These are phyloP conservation scores for Diadromus collaris DNA, from an alignment of 2,888 invertebrate species.

Conservation along the genomic window DNA sequence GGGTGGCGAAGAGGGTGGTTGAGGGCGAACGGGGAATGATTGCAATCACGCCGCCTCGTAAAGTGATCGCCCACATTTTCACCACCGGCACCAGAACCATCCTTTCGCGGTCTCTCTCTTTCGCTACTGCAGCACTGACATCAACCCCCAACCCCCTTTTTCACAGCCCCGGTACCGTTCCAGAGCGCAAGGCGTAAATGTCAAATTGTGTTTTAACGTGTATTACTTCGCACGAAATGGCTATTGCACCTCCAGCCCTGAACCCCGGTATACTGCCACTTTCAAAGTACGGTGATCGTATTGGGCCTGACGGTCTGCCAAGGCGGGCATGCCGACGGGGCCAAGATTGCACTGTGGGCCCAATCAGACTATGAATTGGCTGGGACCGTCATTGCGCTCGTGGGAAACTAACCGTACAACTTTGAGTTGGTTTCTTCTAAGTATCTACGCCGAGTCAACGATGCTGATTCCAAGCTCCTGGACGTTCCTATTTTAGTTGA, in stretches of 20 bases:
- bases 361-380: too few relatives aligned
- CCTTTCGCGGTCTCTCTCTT: conserved; percentile 32
- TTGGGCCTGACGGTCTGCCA: too few relatives aligned
- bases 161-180: conserved; percentile 23
- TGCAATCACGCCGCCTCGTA: conserved; percentile 72
- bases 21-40: conserved; percentile 63
- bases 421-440: too few relatives aligned
- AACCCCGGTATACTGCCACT: conserved; percentile 4
- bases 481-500: too few relatives aligned
- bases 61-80: conserved; percentile 68
- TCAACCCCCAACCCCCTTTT: conserved; percentile 9
- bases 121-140: conserved; percentile 30
- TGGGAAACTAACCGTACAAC: too few relatives aligned
- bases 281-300: not conserved
- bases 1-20: conserved; percentile 54
- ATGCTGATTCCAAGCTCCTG: too few relatives aligned
- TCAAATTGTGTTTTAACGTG: conserved; percentile 60
- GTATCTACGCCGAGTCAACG: too few relatives aligned
- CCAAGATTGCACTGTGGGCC: too few relatives aligned
- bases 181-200: conserved; percentile 52
- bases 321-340: too few relatives aligned
- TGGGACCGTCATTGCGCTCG: too few relatives aligned
- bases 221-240: conserved; percentile 55
- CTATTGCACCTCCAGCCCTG: conserved; percentile 32
- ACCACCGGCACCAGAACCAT: conserved; percentile 44